phyloP scores from a whole-genome alignment of 2,113 vertebrate species.

The Hyla sarda region DNA sequence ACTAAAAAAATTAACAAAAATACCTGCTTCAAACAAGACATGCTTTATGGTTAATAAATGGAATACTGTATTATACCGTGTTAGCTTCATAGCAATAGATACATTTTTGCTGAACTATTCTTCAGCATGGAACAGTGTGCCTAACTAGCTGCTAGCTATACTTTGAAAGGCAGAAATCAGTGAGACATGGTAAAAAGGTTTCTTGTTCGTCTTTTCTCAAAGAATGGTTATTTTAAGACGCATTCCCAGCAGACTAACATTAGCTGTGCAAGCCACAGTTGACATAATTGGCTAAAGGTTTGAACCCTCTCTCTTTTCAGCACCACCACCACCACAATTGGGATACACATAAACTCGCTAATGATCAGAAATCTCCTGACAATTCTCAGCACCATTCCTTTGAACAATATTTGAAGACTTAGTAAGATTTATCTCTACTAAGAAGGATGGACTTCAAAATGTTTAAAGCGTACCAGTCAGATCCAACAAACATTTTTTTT shows the following conservation, averaged over 20 bases:
- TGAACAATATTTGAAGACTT: constrained; percentile 28
- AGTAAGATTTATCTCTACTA: neutral
- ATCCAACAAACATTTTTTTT: no score
- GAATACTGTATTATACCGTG: neutral
- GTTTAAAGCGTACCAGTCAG: no score
- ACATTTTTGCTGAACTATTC: neutral
- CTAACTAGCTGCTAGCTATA: constrained; percentile 18
- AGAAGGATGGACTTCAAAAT: neutral
- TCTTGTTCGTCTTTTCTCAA: constrained; percentile 3
- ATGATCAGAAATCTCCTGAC: constrained; percentile 30
- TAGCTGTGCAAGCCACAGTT: neutral
- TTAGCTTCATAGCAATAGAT: neutral
- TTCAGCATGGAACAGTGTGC: neutral
- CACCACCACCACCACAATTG: neutral
- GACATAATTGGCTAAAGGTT: constrained; percentile 38
- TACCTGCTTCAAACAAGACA: neutral
- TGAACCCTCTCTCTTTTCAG: neutral
- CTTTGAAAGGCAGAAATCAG: constrained; percentile 7
- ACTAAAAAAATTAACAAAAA: neutral
- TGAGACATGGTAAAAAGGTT: neutral
- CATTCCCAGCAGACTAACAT: neutral
- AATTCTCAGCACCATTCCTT: constrained; percentile 13
- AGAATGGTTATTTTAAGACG: constrained; percentile 23
- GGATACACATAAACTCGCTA: constrained; percentile 20
- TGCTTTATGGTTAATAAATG: neutral